Evolutionary conservation across 2,113 vertebrate genomes (phyloP), one percentile per base, ranked within the genome.

Genomic region (Mirounga angustirostris): DNA sequence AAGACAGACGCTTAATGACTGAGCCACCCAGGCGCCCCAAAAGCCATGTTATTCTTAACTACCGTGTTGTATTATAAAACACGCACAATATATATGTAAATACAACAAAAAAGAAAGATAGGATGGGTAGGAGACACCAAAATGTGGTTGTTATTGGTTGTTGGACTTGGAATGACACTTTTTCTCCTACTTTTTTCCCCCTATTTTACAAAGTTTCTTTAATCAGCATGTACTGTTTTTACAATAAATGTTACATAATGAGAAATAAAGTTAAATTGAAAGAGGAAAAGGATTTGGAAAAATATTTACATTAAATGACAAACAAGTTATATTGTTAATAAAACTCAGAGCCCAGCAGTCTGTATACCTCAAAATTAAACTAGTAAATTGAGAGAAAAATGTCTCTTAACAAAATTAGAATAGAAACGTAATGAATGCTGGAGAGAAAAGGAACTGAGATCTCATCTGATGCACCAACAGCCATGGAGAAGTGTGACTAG

Each of bases 181-280:
- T 94, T 74, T 63, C 30, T 30, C 7, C 21, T 84, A 54, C 22
- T 36, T 36, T 95, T 80, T 78, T 16, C 30, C 9, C 50, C 56
- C 74, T 69, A 58, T 88, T 59, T 91, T 91, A 82, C 19, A 78
- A 40, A 71, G 22, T 87, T 95, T 91, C 85, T 79, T 87, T 30
- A 94, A 22, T 69, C 80, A 22, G 19, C 15, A 86, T 89, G 18
- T 56, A 81, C 74, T 94, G 74, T 30, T 90, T 92, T 92, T 28
- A 63, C 40, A 46, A 46, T 76, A 76, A 76, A 76, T 28, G 12
- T 76, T 74, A 85, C 13, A 52, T 46, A 89, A 54, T 85, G 24
- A 95, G 54, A 94, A 87, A 87, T 71, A 78, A 90, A 92, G 54
- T 67, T 73, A 88, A 95, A 61, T 36, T 73, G 40, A 84, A 91